Percentiles rank a stretch among this genome's conserved stretches.
These are phyloP conservation scores for Coelogynopora nodosa DNA, from an alignment of 2,888 invertebrate genomes.

Conservation along the genomic window DNA sequence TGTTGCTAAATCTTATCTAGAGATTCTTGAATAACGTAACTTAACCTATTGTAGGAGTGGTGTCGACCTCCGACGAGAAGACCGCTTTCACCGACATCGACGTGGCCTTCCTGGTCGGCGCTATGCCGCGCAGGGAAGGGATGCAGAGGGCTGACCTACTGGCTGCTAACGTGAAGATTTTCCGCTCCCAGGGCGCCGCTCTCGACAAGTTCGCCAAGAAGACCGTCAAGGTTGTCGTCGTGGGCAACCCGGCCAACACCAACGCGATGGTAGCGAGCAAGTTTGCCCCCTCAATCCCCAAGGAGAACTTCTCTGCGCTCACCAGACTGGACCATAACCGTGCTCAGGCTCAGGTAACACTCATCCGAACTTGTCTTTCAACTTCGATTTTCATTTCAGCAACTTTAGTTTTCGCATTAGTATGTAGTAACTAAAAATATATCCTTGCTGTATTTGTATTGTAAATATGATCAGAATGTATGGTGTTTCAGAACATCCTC, in stretches of 20 bases:
- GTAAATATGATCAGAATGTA: no score
- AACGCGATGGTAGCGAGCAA: constrained; percentile 91
- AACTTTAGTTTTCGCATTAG: no score
- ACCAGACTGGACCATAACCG: constrained; percentile 96
- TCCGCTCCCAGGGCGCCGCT: constrained; percentile 91
- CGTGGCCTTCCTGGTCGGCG: constrained; percentile 91
- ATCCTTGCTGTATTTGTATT: no score
- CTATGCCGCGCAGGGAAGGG: constrained; percentile 93
- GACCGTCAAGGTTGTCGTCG: constrained; percentile 86
- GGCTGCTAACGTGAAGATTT: constrained; percentile 94
- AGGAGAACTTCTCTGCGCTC: constrained; percentile 93
- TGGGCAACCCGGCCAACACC: constrained; percentile 98
- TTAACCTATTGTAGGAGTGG: constrained; percentile 66
- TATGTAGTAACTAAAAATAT: no score
- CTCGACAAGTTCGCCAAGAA: constrained; percentile 83
- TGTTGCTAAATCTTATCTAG: no score
- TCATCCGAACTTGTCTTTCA: no score
- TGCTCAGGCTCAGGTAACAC: constrained; percentile 74
- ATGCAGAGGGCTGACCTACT: constrained; percentile 98
- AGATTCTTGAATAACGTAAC: no score
- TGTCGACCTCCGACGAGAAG: constrained; percentile 80
- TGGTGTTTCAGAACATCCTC: no score
- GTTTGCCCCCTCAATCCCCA: constrained; percentile 85
- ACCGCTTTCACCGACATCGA: constrained; percentile 69
- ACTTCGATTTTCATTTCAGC: no score